phyloP scores from a whole-genome alignment of 2,797 vertebrate species.

The Pseudochromis fuscus region DNA sequence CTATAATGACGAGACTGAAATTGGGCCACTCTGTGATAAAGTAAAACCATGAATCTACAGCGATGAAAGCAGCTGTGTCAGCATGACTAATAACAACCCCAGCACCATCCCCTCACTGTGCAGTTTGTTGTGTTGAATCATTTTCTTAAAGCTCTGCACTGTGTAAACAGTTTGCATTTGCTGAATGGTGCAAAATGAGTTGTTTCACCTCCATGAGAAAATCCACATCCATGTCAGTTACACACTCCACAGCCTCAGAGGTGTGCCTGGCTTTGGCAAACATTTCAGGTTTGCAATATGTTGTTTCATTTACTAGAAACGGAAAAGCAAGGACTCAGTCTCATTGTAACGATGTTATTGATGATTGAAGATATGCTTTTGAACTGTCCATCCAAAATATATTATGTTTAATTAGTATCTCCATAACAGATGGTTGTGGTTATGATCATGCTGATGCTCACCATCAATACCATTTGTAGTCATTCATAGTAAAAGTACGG shows the following conservation, averaged over 20 bases:
- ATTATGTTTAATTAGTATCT: constrained; percentile 1
- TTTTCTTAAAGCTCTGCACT: no score
- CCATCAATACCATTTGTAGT: neutral
- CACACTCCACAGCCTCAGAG: neutral
- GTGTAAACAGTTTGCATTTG: neutral
- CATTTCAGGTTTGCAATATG: neutral
- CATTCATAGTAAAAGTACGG: no score
- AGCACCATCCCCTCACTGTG: constrained; percentile 1
- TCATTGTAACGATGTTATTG: constrained; percentile 16
- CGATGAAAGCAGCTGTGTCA: neutral
- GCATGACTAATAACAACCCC: neutral
- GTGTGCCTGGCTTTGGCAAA: neutral
- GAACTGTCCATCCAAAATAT: constrained; percentile 10
- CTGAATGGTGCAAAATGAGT: neutral
- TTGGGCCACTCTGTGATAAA: neutral
- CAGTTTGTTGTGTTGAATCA: neutral
- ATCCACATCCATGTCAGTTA: neutral
- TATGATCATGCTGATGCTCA: neutral
- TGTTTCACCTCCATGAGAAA: neutral
- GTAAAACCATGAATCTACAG: neutral
- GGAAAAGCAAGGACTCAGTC: neutral
- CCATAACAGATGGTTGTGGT: neutral
- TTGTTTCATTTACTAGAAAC: neutral
- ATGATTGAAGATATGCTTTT: constrained; percentile 34
- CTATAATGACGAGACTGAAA: neutral